Base-by-base conservation (phyloP, 2,113 vertebrate genomes). In the Microtus montanus region DNA sequence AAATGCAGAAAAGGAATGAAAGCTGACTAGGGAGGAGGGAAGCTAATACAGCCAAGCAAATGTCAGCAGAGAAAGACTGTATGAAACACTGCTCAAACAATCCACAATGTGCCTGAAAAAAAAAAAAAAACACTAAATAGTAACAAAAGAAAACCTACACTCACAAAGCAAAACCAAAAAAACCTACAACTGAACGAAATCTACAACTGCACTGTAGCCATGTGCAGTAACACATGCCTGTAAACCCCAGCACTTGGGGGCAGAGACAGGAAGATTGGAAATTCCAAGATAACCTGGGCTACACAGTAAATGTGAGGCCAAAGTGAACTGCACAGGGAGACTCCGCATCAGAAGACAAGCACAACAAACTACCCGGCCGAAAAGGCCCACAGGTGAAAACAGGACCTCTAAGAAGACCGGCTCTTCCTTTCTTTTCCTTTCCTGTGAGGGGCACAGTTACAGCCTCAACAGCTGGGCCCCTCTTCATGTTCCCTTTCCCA, bases 101-200 rank as follows among this genome's bases (percentile, higher is more conserved):
- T 3, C 41, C 5, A 17, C 2, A 5, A 2, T 26, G 61, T 44
- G 24, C 63, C 71, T 24, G 78, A 94, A 95, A 73, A 64, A n/a
- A 64, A 64, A 58, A 94, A 95, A 73, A 64, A 64, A 64, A 58
- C n/a, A 63, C 35, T n/a, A 47, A 0, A n/a, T 0, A 47, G 22
- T 19, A 61, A 54, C 49, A 80, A 74, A 91, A 87, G 44, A 88
- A 90, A 83, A 0, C 22, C 38, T 3, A 80, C 54, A 90, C 17
- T 80, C 85, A n/a, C 64, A 87, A 84, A 74, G 49, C 70, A 90
- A 73, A 93, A 92, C 35, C 13, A 49, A 63, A 54, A 52, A 58
- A 30, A 71, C 7, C 17, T 26, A 63, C 68, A 64, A 63, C 47
- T 44, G 70, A 93, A 84, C 35, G 68, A 87, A 79, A 93, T 26